These are phyloP conservation scores for Chromoteleia sp. DNA, from an alignment of 2,888 invertebrate species.

Conservation along the genomic window DNA sequence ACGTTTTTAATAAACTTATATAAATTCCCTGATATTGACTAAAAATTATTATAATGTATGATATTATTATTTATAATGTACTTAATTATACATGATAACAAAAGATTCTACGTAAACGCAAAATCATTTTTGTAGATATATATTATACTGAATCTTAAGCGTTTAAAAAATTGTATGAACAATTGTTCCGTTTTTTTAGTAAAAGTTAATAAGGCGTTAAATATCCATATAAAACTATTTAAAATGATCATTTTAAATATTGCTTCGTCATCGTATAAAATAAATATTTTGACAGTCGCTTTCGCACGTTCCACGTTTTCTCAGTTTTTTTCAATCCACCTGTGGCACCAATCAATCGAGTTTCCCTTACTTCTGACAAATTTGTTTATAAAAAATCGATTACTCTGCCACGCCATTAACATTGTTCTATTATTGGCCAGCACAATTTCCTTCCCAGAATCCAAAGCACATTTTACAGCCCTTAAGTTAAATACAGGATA, in stretches of 20 bases:
- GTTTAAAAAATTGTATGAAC: no score
- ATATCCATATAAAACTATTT: background rate
- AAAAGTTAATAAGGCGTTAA: conserved; percentile 27
- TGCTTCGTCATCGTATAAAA: conserved; percentile 25
- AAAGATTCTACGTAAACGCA: no score
- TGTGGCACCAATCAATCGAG: background rate
- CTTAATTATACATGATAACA: no score
- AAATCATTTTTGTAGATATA: no score
- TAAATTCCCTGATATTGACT: no score
- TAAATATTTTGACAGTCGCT: conserved; percentile 37
- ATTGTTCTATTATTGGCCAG: conserved; percentile 27
- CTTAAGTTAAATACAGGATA: conserved; percentile 61
- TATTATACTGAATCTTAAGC: no score
- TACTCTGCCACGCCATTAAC: conserved; percentile 12
- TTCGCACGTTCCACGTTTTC: conserved; percentile 3
- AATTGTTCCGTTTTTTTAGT: no score
- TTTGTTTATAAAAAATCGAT: conserved; percentile 52
- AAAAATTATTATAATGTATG: no score
- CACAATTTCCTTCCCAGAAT: conserved; percentile 51
- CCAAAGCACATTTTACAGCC: conserved; percentile 51
- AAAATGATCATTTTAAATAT: conserved; percentile 12
- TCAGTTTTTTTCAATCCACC: background rate
- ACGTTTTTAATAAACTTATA: no score
- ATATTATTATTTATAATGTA: no score
- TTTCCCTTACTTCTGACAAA: conserved; percentile 12